These are phyloP conservation scores for Melitaea cinxia DNA, from an alignment of 1,140 invertebrate genomes.

Conservation along the genomic window DNA sequence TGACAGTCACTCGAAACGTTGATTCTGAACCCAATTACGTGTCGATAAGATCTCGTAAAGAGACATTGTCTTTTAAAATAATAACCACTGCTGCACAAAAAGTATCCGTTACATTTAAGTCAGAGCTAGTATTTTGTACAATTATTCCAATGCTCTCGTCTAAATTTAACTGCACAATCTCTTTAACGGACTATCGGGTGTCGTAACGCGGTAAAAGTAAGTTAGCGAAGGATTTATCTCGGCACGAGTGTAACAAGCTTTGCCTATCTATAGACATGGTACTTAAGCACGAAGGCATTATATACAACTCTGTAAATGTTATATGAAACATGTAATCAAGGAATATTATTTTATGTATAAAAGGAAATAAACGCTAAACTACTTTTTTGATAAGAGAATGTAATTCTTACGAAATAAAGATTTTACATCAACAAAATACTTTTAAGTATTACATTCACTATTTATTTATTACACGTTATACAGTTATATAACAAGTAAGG, in stretches of 20 bases:
- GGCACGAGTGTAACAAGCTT: slow-evolving; percentile 21
- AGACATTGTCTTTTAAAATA: not conserved
- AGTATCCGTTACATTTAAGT: not conserved
- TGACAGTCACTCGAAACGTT: slow-evolving; percentile 26
- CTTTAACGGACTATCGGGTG: slow-evolving; percentile 17
- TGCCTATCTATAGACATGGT: slow-evolving; percentile 26
- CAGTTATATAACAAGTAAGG: not conserved
- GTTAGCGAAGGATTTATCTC: slow-evolving; percentile 17
- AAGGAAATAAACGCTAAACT: too few species aligned
- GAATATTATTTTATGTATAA: not conserved
- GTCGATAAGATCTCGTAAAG: not conserved
- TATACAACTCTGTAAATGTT: not conserved
- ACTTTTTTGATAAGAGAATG: too few species aligned
- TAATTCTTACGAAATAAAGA: too few species aligned
- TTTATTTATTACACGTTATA: not conserved
- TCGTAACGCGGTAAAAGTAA: slow-evolving; percentile 25
- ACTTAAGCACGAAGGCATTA: slow-evolving; percentile 12
- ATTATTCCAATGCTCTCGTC: slow-evolving; percentile 6
- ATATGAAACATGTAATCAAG: not conserved
- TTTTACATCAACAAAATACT: not conserved
- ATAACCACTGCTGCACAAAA: not conserved
- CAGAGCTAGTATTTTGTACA: not conserved
- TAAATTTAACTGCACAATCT: slow-evolving; percentile 24
- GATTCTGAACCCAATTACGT: slow-evolving; percentile 8
- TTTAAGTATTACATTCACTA: not conserved